A percentile compares a stretch with the other conserved stretches of the same genome.
These are phyloP conservation scores for Oscheius myriophilus DNA, from an alignment of 2,888 invertebrate species.

Conservation along the genomic window DNA sequence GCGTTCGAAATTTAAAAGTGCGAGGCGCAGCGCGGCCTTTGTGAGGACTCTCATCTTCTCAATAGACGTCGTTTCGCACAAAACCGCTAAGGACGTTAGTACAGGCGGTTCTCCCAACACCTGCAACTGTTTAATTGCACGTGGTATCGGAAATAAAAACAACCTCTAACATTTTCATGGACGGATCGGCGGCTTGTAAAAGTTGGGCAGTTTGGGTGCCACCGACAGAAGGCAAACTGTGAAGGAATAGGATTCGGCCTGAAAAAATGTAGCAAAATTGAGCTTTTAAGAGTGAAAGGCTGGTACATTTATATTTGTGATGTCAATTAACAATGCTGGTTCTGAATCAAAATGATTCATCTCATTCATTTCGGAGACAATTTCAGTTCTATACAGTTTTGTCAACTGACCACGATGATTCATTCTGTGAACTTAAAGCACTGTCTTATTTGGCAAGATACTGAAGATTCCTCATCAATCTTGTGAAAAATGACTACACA, in stretches of 20 bases:
- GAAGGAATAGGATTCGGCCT: constrained; percentile 35
- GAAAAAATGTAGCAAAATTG: no score
- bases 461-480: no score
- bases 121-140: constrained; percentile 12
- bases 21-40: constrained; percentile 32
- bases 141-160: constrained; percentile 11
- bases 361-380: no score
- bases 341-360: no score
- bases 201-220: constrained; percentile 35
- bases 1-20: constrained; percentile 38
- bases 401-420: no score
- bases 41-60: constrained; percentile 37
- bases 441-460: no score
- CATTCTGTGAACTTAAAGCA: no score
- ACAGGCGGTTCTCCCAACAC: constrained; percentile 44
- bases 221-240: constrained; percentile 37
- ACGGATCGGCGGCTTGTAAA: constrained; percentile 40
- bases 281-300: no score
- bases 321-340: no score
- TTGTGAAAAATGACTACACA: no score
- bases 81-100: constrained; percentile 31
- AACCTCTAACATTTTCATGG: constrained; percentile 34
- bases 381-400: no score
- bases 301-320: no score
- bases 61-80: constrained; percentile 35